A percentile compares a stretch with the other conserved stretches of the same genome.
Conservation (phyloP, 1,140 invertebrate species). For the Physella acuta region DNA sequence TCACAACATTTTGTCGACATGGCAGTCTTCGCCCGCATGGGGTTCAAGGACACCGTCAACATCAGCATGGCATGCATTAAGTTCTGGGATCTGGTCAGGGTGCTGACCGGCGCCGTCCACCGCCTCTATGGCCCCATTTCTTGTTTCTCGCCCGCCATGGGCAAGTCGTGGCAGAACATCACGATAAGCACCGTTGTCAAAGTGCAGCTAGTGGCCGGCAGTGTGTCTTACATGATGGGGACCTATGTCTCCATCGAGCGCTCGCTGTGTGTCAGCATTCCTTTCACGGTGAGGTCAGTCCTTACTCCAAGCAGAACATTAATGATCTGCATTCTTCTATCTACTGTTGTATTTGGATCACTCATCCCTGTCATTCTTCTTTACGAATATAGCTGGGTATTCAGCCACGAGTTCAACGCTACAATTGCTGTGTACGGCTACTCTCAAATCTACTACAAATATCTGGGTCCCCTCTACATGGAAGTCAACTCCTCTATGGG, state of each 20-base stretch:
- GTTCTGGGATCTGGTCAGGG: not conserved
- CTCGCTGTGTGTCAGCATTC: conserved; percentile 8
- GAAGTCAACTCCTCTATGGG: not conserved
- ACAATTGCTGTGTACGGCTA: not conserved
- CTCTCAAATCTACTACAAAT: not conserved
- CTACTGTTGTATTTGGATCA: not conserved
- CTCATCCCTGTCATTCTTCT: not conserved
- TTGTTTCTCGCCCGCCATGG: not conserved
- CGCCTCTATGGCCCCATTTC: not conserved
- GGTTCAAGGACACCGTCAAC: conserved; percentile 3
- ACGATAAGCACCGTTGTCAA: not conserved
- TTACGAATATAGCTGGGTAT: not conserved
- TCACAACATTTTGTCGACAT: too few species aligned
- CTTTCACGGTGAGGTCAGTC: not conserved
- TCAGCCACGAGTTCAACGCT: not conserved
- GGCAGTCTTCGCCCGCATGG: not conserved
- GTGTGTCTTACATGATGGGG: conserved; percentile 1
- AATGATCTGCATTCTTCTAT: not conserved
- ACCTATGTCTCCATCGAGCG: not conserved
- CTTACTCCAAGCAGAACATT: not conserved
- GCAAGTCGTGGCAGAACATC: conserved; percentile 9
- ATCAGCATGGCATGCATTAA: not conserved
- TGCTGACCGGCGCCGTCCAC: not conserved
- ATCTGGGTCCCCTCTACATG: not conserved
- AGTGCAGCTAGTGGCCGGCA: not conserved